Percentiles rank a stretch among this genome's conserved stretches.
These are phyloP conservation scores for Acheta domesticus DNA, from an alignment of 2,888 invertebrate genomes.

Conservation along the genomic window DNA sequence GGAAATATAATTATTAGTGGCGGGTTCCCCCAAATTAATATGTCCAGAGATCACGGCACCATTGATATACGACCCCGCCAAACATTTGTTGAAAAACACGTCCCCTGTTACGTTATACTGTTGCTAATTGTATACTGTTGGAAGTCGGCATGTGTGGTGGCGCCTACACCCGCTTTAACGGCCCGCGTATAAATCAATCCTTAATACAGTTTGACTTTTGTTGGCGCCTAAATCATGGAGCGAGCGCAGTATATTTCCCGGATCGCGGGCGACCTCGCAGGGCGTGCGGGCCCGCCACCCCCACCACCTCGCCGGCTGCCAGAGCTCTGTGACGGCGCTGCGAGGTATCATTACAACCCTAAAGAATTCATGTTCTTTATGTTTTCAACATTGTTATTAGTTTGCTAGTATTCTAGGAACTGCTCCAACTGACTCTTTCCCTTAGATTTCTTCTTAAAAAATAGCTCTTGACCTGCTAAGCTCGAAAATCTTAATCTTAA, in stretches of 20 bases:
- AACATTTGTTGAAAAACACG: conserved; percentile 18
- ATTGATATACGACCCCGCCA: neutral
- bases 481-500: no score
- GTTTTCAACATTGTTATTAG: no score
- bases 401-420: no score
- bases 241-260: neutral
- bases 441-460: no score
- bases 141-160: conserved; percentile 18
- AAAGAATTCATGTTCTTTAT: no score
- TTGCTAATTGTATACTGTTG: neutral
- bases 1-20: neutral
- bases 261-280: neutral
- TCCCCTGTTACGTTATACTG: conserved; percentile 10
- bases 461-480: no score
- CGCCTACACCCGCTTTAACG: neutral
- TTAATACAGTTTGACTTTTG: conserved; percentile 9
- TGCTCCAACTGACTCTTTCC: no score
- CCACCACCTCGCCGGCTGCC: no score
- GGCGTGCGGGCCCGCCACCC: no score
- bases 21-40: neutral
- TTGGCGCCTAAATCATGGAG: conserved; percentile 18
- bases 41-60: neutral
- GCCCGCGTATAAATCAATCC: neutral
- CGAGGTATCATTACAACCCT: no score
- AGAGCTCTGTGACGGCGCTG: no score